Percentiles rank a stretch among this genome's conserved stretches.
Evolutionary conservation across 2,797 vertebrate genomes (phyloP).

Genomic region (Malurus splendens): DNA sequence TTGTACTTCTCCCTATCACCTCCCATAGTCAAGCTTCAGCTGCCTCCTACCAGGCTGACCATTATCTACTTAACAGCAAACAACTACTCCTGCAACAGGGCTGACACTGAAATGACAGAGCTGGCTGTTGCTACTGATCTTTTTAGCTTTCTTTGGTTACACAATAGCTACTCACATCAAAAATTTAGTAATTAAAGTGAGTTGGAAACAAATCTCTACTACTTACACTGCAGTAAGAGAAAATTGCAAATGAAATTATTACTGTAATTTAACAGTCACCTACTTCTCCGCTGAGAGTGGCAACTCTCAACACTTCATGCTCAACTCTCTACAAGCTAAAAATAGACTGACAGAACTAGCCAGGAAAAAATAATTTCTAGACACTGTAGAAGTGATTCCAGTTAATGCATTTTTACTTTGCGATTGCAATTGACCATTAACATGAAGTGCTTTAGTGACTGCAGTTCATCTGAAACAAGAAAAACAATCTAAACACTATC

Average conservation of each 20-base stretch:
- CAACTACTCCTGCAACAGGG: neutral
- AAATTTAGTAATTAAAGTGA: neutral
- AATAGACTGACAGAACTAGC: neutral
- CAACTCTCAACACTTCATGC: neutral
- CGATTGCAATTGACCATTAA: neutral
- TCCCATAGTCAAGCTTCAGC: neutral
- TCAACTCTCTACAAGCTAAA: neutral
- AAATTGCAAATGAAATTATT: neutral
- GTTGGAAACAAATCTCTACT: fast-evolving
- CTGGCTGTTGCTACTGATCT: neutral
- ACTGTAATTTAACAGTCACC: neutral
- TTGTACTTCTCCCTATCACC: neutral
- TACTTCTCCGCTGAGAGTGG: neutral
- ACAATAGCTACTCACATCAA: neutral
- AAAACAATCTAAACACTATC: neutral
- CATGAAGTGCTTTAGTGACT: neutral
- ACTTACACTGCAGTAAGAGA: neutral
- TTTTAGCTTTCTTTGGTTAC: neutral
- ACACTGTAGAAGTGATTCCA: neutral
- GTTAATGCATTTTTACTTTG: neutral
- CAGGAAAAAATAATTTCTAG: neutral
- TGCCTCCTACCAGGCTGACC: neutral
- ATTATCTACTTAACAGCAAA: neutral
- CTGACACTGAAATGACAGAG: neutral
- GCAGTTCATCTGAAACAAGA: neutral